Base-by-base conservation (phyloP, 2,797 vertebrate genomes). In the Staurois parvus region DNA sequence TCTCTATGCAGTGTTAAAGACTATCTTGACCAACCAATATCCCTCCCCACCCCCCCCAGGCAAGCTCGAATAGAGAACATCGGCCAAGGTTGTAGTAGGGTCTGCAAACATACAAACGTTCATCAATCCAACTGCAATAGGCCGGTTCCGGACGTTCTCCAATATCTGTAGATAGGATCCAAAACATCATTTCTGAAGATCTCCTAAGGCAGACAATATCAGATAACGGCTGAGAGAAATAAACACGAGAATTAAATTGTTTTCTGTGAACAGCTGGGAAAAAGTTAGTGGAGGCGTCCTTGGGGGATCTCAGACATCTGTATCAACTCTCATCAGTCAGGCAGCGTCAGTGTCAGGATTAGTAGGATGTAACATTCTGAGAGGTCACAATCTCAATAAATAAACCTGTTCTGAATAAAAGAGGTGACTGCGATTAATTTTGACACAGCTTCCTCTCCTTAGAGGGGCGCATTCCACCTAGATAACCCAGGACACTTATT, bases 251-350 rank as follows among this genome's bases (percentile, higher is more conserved):
- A 79, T 29, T 30, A 13, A 21, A 32, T 17, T 19, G 59, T n/a
- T 64, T 64, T 64, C 59, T 64, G 26, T 29, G 37, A 40, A 30
- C 76, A 68, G 40, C 37, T 79, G 64, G 28, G 28, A 15, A 29
- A 17, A 45, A n/a, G 62, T 62, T 10, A 26, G 4, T 6, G 24
- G 21, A 45, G 21, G 59, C 8, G 8, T 13, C 8, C 59, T 9
- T 12, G n/a, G 37, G 17, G 76, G 24, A 21, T 48, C 7, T 1
- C 19, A 28, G 40, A 79, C 76, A 79, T 79, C 62, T 79, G 76
- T 12, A 30, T 68, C 1, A 45, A 34, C 34, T 26, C 0, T 45
- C 76, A 79, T 79, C 64, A 21, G 26, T 79, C 76, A 68, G 9
- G 37, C 28, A 0, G 32, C 48, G 76, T 42, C 28, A 37, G 21